Evolutionary conservation across 2,113 vertebrate species (phyloP), one percentile per base, ranked within the genome.

Genomic region (Thomomys bottae): DNA sequence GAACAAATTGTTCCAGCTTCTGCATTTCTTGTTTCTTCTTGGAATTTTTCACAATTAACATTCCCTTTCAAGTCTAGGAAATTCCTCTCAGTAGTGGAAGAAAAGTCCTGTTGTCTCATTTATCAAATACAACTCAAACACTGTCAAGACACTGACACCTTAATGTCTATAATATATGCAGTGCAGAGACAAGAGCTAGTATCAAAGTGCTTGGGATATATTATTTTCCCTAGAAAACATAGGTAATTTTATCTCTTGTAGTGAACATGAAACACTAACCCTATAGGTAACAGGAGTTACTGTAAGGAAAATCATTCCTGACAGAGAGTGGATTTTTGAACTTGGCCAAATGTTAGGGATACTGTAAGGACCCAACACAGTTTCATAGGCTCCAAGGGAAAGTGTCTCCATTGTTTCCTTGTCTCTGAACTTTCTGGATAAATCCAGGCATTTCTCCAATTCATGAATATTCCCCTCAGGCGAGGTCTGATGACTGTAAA

Each of bases 371-470:
- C 6, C 6, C 84, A 77, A 21, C 20, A 20, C 20, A 20, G 1
- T 66, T n/a, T 75, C 75, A 86, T 91, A 90, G 54, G 26, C 45
- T 77, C 68, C 6, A 7, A 54, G 84, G 66, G 75, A 57, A 54
- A 57, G n/a, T 67, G 14, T 84, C 18, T 24, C 38, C 30, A 87
- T 92, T 57, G 26, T 84, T 93, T 71, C 81, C 30, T 63, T 42
- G n/a, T 71, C 64, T 94, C 45, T 79, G 49, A 79, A 93, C 12
- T 73, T 94, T 84, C 59, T 78, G 71, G 83, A 24, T 84, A 88
- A 76, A 91, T 85, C 40, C 67, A 59, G 84, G 88, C 90, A 85
- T 68, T 78, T 89, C 93, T 91, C 88, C 91, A 94, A 79, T 34
- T 82, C 91, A 72, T 63, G 89, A 93, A 70, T 72, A 68, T 81